phyloP scores from a whole-genome alignment of 1,140 invertebrate genomes.

The Lasioglossum baleicum region DNA sequence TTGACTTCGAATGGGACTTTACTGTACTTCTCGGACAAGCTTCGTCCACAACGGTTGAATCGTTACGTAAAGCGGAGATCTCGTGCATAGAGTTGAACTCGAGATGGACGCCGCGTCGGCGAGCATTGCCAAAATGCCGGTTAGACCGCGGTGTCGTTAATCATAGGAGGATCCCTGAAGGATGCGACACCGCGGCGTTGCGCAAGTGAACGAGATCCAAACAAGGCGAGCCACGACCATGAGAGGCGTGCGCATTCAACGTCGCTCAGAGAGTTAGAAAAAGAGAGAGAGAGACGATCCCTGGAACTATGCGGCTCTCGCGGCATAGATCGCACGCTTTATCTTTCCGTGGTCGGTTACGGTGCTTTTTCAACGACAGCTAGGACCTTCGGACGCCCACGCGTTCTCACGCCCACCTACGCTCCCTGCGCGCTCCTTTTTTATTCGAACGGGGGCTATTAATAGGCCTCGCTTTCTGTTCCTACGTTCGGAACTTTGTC shows the following conservation, averaged over 20 bases:
- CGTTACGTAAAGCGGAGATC: conserved; percentile 32
- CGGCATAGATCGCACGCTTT: conserved; percentile 15
- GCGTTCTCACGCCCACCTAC: conserved; percentile 52
- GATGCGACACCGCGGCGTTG: conserved; percentile 1
- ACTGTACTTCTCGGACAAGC: too few species aligned
- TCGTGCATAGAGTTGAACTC: conserved; percentile 6
- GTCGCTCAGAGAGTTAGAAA: too few species aligned
- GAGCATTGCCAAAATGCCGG: conserved; percentile 14
- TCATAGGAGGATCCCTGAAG: conserved; percentile 34
- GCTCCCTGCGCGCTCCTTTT: conserved; percentile 13
- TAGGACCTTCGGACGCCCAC: conserved; percentile 37
- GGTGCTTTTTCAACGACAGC: conserved; percentile 42
- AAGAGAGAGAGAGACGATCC: too few species aligned
- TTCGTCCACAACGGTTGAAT: background rate
- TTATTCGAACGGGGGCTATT: conserved; percentile 27
- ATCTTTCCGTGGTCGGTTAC: background rate
- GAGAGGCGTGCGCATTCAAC: background rate
- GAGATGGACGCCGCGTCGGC: background rate
- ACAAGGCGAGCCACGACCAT: conserved; percentile 14
- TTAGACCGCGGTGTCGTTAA: conserved; percentile 8
- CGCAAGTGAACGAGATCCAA: conserved; percentile 26
- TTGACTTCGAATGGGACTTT: too few species aligned
- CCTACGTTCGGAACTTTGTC: background rate
- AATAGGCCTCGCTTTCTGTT: background rate
- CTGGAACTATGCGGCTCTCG: background rate